Conservation (phyloP, 1,140 invertebrate genomes). For the Pseudomyrmex concolor region DNA sequence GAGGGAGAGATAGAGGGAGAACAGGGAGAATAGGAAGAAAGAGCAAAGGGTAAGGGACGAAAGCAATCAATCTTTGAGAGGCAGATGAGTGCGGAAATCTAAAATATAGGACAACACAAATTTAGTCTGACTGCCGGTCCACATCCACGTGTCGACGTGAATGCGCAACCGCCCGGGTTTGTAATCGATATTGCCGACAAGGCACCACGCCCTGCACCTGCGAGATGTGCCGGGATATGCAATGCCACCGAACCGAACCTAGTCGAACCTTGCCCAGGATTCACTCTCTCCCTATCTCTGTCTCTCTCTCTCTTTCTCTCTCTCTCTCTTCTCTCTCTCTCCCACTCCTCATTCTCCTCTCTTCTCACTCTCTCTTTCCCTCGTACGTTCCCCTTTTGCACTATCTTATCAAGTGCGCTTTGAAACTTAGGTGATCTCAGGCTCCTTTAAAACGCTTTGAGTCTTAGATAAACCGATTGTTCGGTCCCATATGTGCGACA, state of each 20-base stretch:
- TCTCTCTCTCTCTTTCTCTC: neutral
- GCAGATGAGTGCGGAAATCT: constrained; percentile 83
- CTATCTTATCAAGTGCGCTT: constrained; percentile 18
- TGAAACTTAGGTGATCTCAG: constrained; percentile 37
- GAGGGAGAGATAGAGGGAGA: neutral
- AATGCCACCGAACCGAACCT: constrained; percentile 79
- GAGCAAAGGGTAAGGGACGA: constrained; percentile 29
- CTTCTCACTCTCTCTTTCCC: neutral
- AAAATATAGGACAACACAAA: constrained; percentile 85
- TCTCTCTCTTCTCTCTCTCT: neutral
- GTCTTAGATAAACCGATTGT: constrained; percentile 56
- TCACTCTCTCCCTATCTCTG: constrained; percentile 4
- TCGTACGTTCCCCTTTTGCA: neutral
- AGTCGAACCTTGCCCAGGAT: constrained; percentile 67
- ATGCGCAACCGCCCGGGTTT: constrained; percentile 84
- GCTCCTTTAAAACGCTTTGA: constrained; percentile 42
- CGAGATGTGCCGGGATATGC: constrained; percentile 81
- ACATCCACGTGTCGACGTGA: constrained; percentile 84
- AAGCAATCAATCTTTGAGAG: constrained; percentile 85
- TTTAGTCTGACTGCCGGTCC: constrained; percentile 82
- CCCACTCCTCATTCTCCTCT: neutral
- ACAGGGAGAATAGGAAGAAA: constrained; percentile 15
- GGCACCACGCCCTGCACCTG: constrained; percentile 85
- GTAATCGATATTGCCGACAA: constrained; percentile 85
- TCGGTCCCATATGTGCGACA: constrained; percentile 12